phyloP scores from a whole-genome alignment of 2,113 vertebrate species.

The Hypocryptadius cinnamomeus region DNA sequence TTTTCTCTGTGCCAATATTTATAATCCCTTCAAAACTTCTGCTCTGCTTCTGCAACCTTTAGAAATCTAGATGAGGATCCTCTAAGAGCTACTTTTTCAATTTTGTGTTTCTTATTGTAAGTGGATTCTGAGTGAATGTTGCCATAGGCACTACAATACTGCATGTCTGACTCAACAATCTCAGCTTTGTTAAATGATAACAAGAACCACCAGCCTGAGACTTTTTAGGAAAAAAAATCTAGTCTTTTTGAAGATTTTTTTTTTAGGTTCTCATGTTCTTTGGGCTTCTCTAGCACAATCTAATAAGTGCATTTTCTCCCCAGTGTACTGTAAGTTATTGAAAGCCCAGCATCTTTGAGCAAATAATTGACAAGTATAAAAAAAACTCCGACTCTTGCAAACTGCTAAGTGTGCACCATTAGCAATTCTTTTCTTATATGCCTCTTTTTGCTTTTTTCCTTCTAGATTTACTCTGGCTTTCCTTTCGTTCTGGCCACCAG shows the following conservation, averaged over 20 bases:
- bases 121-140: not conserved
- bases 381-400: not conserved
- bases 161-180: not conserved
- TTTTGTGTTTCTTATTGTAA: not conserved
- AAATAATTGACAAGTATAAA: not conserved
- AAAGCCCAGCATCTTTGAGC: not conserved
- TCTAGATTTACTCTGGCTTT: not conserved
- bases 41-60: not conserved
- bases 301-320: not conserved
- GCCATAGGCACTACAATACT: not conserved
- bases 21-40: not conserved
- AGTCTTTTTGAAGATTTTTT: not conserved
- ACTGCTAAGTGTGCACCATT: not conserved
- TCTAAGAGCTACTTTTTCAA: not conserved
- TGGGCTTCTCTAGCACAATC: not conserved
- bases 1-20: not conserved
- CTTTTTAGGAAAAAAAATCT: not conserved
- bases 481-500: not conserved
- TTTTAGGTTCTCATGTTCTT: not conserved
- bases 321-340: not conserved
- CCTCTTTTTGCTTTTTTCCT: not conserved
- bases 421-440: not conserved
- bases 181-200: not conserved
- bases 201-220: not conserved
- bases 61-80: not conserved